A percentile compares a stretch with the other conserved stretches of the same genome.
Evolutionary conservation across 2,888 invertebrate genomes (phyloP).

Genomic region (Cerastoderma edule): DNA sequence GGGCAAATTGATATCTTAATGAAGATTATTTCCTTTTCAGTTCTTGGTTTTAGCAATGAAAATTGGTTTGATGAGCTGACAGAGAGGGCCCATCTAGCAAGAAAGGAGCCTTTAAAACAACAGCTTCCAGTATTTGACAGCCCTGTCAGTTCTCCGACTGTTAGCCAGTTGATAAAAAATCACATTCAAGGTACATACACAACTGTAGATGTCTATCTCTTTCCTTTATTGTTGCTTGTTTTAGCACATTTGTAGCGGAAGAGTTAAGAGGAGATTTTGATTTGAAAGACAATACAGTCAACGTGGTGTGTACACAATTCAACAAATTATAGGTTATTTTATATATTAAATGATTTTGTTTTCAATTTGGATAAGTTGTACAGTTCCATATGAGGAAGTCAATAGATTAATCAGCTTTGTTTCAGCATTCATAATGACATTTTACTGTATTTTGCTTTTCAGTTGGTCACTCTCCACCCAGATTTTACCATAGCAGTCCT

Average conservation of each 20-base stretch:
- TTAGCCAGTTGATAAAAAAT: constrained; percentile 47
- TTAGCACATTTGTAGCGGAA: too few relatives aligned
- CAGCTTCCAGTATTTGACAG: constrained; percentile 42
- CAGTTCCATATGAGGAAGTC: too few relatives aligned
- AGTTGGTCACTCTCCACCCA: constrained; percentile 51
- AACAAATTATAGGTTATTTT: too few relatives aligned
- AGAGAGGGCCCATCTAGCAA: not conserved
- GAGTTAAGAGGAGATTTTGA: too few relatives aligned
- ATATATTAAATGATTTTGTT: too few relatives aligned
- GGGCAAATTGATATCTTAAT: not conserved
- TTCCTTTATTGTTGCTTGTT: too few relatives aligned
- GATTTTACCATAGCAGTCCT: constrained; percentile 21
- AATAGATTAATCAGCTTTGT: too few relatives aligned
- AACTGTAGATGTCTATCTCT: too few relatives aligned
- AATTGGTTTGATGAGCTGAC: constrained; percentile 54
- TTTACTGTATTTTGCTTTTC: constrained; percentile 15
- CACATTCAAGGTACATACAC: constrained; percentile 45
- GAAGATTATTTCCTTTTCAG: constrained; percentile 31
- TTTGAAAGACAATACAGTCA: too few relatives aligned
- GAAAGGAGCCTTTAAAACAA: not conserved
- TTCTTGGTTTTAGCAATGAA: constrained; percentile 42
- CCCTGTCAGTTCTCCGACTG: constrained; percentile 41
- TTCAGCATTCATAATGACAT: too few relatives aligned
- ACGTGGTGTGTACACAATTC: too few relatives aligned
- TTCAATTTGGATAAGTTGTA: too few relatives aligned